Conservation (phyloP, 2,797 vertebrate genomes). For the Syngnathus rostellatus region DNA sequence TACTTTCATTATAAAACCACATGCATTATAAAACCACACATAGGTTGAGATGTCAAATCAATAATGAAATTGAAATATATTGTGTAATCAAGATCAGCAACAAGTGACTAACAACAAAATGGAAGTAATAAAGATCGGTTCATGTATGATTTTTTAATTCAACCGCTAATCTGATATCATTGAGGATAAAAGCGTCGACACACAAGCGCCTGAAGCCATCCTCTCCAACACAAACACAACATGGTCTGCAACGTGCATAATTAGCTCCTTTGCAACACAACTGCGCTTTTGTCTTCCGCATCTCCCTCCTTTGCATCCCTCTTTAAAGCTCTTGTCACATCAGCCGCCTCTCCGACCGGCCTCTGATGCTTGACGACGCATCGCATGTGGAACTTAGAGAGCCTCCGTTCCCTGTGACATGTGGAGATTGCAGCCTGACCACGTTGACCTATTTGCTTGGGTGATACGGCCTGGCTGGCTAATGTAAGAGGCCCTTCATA, state of each 20-base stretch:
- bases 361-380: slow-evolving; percentile 41
- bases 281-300: slow-evolving; percentile 54
- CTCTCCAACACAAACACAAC: slow-evolving; percentile 69
- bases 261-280: slow-evolving; percentile 55
- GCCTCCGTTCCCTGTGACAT: slow-evolving; percentile 35
- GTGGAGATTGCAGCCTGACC: slow-evolving; percentile 21
- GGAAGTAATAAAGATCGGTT: background rate
- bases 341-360: slow-evolving; percentile 41
- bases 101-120: background rate
- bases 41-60: too few relatives aligned
- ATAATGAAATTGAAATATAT: background rate
- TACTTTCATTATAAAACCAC: too few relatives aligned
- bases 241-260: slow-evolving; percentile 54
- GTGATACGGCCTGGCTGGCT: slow-evolving; percentile 35
- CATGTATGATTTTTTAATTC: background rate
- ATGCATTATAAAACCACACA: too few relatives aligned
- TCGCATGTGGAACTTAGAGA: slow-evolving; percentile 34
- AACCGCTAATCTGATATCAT: slow-evolving; percentile 23
- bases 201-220: slow-evolving; percentile 63
- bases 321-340: slow-evolving; percentile 45
- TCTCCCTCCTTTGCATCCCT: slow-evolving; percentile 29
- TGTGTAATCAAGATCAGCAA: background rate
- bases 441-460: slow-evolving; percentile 41
- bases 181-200: slow-evolving; percentile 42
- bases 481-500: slow-evolving; percentile 27